phyloP scores from a whole-genome alignment of 1,140 invertebrate species.

The Formica exsecta region DNA sequence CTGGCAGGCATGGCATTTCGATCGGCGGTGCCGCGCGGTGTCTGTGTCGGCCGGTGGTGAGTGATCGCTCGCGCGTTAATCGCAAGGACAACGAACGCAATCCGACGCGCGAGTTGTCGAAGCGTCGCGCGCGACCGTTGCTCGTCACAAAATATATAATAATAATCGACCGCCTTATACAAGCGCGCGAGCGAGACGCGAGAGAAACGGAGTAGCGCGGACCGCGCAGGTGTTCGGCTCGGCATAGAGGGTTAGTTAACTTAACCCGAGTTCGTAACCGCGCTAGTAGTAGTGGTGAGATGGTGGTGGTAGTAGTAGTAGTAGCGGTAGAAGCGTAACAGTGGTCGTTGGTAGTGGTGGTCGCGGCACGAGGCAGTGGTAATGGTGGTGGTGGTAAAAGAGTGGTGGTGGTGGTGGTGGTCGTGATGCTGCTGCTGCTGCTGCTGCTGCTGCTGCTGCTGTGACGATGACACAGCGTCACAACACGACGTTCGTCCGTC shows the following conservation, averaged over 20 bases:
- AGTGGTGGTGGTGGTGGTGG: constrained; percentile 57
- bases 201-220: constrained; percentile 63
- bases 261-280: constrained; percentile 78
- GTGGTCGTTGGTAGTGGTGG: constrained; percentile 51
- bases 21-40: constrained; percentile 41
- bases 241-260: constrained; percentile 79
- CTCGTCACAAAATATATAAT: constrained; percentile 46
- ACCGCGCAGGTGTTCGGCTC: constrained; percentile 77
- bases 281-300: constrained; percentile 65
- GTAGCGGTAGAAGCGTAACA: constrained; percentile 40
- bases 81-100: constrained; percentile 24
- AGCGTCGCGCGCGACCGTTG: constrained; percentile 32
- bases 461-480: constrained; percentile 81
- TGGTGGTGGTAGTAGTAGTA: constrained; percentile 49
- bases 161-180: constrained; percentile 57
- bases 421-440: constrained; percentile 75
- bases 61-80: constrained; percentile 50
- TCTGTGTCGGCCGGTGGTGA: constrained; percentile 62
- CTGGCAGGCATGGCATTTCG: constrained; percentile 70
- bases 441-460: constrained; percentile 76
- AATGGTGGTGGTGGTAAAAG: constrained; percentile 37
- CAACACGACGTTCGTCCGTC: constrained; percentile 77
- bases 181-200: constrained; percentile 60
- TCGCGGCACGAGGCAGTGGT: constrained; percentile 49
- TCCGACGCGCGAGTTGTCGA: constrained; percentile 39